These are phyloP conservation scores for Neoascia interrupta DNA, from an alignment of 2,888 invertebrate genomes.

Conservation along the genomic window DNA sequence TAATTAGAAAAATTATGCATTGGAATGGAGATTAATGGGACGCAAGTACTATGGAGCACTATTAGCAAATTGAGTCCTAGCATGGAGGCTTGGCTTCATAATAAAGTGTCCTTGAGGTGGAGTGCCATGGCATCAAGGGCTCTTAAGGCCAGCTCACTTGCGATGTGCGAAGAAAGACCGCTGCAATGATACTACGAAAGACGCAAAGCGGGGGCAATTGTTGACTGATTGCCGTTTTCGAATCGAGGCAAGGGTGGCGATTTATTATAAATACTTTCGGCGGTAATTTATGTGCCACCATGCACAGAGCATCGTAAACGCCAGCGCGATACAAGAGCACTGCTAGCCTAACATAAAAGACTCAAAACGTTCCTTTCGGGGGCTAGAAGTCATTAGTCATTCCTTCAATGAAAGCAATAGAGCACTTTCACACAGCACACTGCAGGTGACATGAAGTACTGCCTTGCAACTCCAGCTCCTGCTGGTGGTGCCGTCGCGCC, in stretches of 20 bases:
- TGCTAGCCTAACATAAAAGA: too few relatives aligned
- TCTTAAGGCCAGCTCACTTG: conserved; percentile 30
- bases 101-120: conserved; percentile 52
- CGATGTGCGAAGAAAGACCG: conserved; percentile 3
- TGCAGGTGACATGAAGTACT: conserved; percentile 50
- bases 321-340: too few relatives aligned
- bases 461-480: conserved; percentile 27
- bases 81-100: conserved; percentile 51
- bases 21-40: conserved; percentile 46
- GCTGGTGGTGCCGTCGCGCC: conserved; percentile 2
- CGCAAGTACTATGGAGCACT: conserved; percentile 47
- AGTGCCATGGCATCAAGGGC: conserved; percentile 51
- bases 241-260: conserved; percentile 15
- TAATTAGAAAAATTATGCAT: conserved; percentile 68
- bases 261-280: conserved; percentile 39
- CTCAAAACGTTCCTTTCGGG: conserved; percentile 17
- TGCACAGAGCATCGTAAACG: too few relatives aligned
- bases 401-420: conserved; percentile 44
- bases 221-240: conserved; percentile 22
- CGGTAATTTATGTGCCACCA: conserved; percentile 17
- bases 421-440: conserved; percentile 21
- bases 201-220: not conserved
- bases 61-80: conserved; percentile 56
- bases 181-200: conserved; percentile 2
- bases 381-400: conserved; percentile 55